Percentiles rank a stretch among this genome's conserved stretches.
These are phyloP conservation scores for Mythimna lalbum DNA, from an alignment of 2,888 invertebrate genomes.

Conservation along the genomic window DNA sequence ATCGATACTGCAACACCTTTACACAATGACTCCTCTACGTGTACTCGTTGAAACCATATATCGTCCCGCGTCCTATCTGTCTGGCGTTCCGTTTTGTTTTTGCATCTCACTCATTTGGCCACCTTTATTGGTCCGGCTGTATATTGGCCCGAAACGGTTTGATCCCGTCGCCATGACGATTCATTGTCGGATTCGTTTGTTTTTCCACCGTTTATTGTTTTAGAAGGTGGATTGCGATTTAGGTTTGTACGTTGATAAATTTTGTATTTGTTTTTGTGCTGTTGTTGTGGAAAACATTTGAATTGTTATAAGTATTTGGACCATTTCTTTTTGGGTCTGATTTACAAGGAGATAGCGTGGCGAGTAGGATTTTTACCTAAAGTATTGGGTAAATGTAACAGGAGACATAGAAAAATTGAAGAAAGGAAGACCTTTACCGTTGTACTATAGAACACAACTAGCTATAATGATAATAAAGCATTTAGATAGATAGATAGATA, in stretches of 20 bases:
- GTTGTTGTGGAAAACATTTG: not conserved
- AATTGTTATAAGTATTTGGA: not conserved
- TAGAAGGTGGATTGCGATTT: constrained; percentile 32
- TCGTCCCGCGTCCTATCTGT: constrained; percentile 66
- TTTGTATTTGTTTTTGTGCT: not conserved
- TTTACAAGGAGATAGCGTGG: no score
- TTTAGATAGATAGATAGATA: no score
- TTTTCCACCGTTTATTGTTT: constrained; percentile 61
- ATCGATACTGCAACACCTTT: constrained; percentile 27
- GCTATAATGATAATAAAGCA: no score
- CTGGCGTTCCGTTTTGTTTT: constrained; percentile 67
- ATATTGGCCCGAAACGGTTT: constrained; percentile 50
- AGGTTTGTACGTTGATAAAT: constrained; percentile 22
- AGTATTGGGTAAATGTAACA: no score
- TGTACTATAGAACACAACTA: no score
- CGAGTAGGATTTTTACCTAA: no score
- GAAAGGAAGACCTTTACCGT: no score
- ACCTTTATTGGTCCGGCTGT: constrained; percentile 62
- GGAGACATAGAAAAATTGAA: no score
- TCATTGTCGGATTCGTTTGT: constrained; percentile 40
- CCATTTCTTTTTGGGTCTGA: no score
- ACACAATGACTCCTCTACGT: constrained; percentile 35
- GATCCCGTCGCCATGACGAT: constrained; percentile 56
- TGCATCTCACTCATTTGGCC: constrained; percentile 71
- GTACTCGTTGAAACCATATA: constrained; percentile 64